phyloP scores from a whole-genome alignment of 2,888 invertebrate species.

The Nemotelus pantherinus region DNA sequence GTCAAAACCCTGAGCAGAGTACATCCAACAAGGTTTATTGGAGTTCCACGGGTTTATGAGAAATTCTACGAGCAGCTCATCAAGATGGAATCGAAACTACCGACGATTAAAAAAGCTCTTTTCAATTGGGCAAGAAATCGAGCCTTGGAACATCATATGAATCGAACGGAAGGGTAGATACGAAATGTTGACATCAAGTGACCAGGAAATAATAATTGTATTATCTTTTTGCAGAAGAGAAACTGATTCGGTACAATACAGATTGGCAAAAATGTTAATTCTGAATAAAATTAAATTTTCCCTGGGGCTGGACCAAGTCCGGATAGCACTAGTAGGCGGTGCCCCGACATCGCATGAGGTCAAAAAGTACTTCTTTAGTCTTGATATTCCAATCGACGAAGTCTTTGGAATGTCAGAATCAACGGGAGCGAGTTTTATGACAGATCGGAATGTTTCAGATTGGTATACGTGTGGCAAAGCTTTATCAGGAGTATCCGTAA shows the following conservation, averaged over 20 bases:
- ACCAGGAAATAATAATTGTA: not conserved
- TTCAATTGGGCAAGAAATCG: constrained; percentile 73
- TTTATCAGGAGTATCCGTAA: constrained; percentile 73
- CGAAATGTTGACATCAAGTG: not conserved
- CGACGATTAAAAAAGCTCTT: constrained; percentile 74
- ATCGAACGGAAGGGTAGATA: constrained; percentile 68
- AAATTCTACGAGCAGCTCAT: constrained; percentile 91
- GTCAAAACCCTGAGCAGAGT: constrained; percentile 80
- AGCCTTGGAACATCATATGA: constrained; percentile 70
- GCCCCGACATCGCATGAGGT: constrained; percentile 84
- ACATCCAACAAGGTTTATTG: constrained; percentile 85
- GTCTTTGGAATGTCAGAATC: constrained; percentile 90
- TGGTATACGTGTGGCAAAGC: constrained; percentile 75
- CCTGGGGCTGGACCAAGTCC: constrained; percentile 79
- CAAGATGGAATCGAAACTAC: constrained; percentile 74
- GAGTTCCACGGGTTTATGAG: constrained; percentile 92
- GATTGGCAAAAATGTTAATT: constrained; percentile 76
- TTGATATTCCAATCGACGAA: constrained; percentile 83
- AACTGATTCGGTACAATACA: constrained; percentile 72
- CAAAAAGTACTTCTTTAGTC: constrained; percentile 84
- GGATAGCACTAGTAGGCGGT: constrained; percentile 77
- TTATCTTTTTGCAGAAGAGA: constrained; percentile 54
- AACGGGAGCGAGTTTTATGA: constrained; percentile 77
- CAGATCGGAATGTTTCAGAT: constrained; percentile 67
- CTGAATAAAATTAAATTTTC: constrained; percentile 78